These are phyloP conservation scores for Neosalanx taihuensis DNA, from an alignment of 2,797 vertebrate species.

Conservation along the genomic window DNA sequence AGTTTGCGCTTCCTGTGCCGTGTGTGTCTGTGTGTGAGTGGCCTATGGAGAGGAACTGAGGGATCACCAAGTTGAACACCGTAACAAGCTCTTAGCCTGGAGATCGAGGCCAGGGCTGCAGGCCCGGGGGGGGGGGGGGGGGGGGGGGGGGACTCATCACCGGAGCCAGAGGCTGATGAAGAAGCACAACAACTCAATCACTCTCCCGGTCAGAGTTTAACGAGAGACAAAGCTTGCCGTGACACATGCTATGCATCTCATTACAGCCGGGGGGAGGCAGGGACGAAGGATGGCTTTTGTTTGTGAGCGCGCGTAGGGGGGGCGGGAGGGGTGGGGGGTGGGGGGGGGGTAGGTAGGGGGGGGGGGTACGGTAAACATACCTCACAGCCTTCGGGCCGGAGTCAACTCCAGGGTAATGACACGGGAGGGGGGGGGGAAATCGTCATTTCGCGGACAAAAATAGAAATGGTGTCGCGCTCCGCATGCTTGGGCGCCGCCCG, in stretches of 20 bases:
- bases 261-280: neutral
- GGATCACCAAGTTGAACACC: neutral
- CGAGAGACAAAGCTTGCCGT: constrained; percentile 50
- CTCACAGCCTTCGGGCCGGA: constrained; percentile 25
- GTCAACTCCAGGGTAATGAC: constrained; percentile 15
- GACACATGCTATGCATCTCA: constrained; percentile 55
- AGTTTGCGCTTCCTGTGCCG: neutral
- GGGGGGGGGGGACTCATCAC: constrained; percentile 32
- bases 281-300: too few relatives aligned
- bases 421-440: neutral
- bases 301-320: neutral
- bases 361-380: neutral
- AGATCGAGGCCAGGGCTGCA: neutral
- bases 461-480: neutral
- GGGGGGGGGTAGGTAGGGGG: constrained; percentile 30
- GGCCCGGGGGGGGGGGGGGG: too few relatives aligned
- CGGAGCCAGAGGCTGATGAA: constrained; percentile 51
- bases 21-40: neutral
- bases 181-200: constrained; percentile 55
- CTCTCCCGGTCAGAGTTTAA: constrained; percentile 55
- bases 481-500: neutral
- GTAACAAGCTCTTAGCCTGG: neutral
- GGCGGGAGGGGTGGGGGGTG: constrained; percentile 19
- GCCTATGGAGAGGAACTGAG: neutral
- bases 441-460: neutral